A percentile compares a stretch with the other conserved stretches of the same genome.
Evolutionary conservation across 2,797 vertebrate genomes (phyloP).

Genomic region (Pogonophryne albipinna): DNA sequence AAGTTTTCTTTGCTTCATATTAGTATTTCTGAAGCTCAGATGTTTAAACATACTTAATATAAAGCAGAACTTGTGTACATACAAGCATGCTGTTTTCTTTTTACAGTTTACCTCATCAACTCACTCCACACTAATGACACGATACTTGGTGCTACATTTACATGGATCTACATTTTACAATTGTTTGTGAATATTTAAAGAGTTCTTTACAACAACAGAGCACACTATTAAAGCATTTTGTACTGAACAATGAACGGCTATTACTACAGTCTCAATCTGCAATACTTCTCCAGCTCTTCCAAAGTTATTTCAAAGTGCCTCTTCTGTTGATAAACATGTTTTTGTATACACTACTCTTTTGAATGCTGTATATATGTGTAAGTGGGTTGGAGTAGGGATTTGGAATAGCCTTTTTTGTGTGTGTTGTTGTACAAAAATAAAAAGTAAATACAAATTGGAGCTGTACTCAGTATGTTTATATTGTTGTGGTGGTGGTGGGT

Average conservation of each 20-base stretch:
- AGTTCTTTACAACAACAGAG: not conserved
- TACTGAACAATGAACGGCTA: not conserved
- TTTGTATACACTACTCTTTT: not conserved
- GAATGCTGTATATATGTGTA: not conserved
- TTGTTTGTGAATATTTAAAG: not conserved
- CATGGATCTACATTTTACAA: no score
- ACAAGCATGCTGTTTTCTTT: not conserved
- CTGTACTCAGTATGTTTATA: not conserved
- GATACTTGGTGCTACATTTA: no score
- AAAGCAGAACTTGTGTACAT: not conserved
- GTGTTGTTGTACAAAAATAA: conserved; percentile 1
- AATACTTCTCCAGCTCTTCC: not conserved
- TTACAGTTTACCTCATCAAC: not conserved
- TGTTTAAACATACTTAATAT: not conserved
- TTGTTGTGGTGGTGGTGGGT: no score
- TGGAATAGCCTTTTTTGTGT: not conserved
- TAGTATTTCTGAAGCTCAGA: no score
- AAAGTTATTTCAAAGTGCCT: not conserved
- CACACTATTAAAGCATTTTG: not conserved
- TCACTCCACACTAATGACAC: not conserved
- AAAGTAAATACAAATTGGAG: not conserved
- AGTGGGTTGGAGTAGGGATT: not conserved
- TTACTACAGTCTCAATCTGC: not conserved
- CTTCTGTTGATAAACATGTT: not conserved
- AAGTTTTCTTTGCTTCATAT: no score